Conservation (phyloP, 2,113 vertebrate genomes). For the Monopterus albus region DNA sequence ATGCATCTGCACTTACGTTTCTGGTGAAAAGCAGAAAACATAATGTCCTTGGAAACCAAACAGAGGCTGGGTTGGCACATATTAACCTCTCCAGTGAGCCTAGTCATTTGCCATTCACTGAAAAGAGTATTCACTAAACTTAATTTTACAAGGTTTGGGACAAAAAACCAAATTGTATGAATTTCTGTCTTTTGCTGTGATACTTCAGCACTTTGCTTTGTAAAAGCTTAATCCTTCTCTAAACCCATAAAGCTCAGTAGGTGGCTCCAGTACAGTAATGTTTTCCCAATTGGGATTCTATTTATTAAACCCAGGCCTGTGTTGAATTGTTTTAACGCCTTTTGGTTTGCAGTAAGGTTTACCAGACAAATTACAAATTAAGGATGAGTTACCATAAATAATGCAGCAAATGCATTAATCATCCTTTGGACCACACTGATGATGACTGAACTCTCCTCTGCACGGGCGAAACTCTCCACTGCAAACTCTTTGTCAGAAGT, state of each 20-base stretch:
- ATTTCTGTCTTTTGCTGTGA: constrained; percentile 16
- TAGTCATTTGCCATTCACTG: constrained; percentile 4
- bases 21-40: constrained; percentile 26
- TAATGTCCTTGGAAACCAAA: constrained; percentile 26
- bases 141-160: constrained; percentile 8
- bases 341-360: constrained; percentile 5
- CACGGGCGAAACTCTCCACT: constrained; percentile 93
- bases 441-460: constrained; percentile 93
- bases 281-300: too few relatives aligned
- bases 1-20: constrained; percentile 9
- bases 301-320: background rate
- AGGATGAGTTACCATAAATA: constrained; percentile 89
- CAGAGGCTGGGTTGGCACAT: constrained; percentile 5
- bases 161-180: constrained; percentile 4
- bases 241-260: constrained; percentile 45
- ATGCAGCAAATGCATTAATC: constrained; percentile 88
- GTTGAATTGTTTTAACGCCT: background rate
- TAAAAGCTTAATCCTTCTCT: constrained; percentile 30
- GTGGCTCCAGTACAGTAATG: constrained; percentile 34
- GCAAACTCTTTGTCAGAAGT: constrained; percentile 96
- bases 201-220: constrained; percentile 46
- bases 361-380: too few relatives aligned
- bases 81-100: constrained; percentile 11
- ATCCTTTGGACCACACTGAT: constrained; percentile 93
- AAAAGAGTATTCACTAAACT: constrained; percentile 16